Conservation (phyloP, 2,113 vertebrate species). For the Panthera tigris region DNA sequence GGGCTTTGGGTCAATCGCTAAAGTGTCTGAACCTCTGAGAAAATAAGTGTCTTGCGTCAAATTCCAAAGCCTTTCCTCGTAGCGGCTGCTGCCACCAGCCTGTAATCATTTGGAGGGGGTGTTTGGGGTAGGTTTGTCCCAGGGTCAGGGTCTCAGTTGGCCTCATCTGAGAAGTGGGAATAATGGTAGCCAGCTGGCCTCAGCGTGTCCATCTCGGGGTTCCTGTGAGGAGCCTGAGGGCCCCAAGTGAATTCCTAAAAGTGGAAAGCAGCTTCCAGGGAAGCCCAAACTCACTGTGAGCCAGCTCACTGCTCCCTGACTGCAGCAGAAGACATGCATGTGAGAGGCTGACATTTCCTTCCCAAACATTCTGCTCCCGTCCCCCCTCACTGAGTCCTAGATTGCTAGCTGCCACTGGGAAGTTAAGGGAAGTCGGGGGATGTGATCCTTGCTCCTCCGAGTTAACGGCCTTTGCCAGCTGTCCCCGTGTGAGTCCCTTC, state of each 20-base stretch:
- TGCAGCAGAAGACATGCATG: accelerated
- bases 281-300: too few relatives aligned
- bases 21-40: background rate
- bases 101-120: background rate
- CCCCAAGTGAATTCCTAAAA: background rate
- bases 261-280: background rate
- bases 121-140: background rate
- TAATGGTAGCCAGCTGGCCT: background rate
- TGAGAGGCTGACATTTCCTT: background rate
- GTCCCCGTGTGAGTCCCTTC: background rate
- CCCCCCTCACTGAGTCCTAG: background rate
- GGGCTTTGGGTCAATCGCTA: background rate
- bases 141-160: background rate
- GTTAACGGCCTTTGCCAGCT: background rate
- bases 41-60: background rate
- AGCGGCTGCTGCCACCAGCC: background rate
- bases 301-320: background rate
- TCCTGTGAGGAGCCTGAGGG: background rate
- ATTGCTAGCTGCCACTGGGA: background rate
- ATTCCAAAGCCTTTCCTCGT: background rate
- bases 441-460: background rate
- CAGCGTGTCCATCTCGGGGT: background rate
- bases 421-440: background rate
- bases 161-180: background rate
- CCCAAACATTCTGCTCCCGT: background rate